A percentile compares a stretch with the other conserved stretches of the same genome.
Conservation (phyloP, 2,113 vertebrate species). For the Colaptes auratus region DNA sequence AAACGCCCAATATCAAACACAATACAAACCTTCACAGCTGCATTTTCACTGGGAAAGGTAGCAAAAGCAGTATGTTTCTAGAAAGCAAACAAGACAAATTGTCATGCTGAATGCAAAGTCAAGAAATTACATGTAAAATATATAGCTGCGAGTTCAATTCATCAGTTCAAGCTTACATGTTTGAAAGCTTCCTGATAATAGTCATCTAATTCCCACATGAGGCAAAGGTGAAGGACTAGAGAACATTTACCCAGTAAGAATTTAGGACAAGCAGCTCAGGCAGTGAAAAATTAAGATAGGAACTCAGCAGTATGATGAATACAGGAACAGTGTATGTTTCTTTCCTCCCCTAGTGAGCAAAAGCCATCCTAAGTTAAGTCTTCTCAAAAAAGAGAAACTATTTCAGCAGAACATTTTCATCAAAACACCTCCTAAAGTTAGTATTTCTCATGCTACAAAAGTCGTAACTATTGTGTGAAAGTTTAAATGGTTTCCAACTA, state of each 20-base stretch:
- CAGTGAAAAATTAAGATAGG: not conserved
- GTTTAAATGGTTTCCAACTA: not conserved
- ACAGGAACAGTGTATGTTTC: not conserved
- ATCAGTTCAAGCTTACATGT: fast-evolving
- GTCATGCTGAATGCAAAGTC: not conserved
- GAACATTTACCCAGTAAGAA: not conserved
- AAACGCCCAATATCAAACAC: not conserved
- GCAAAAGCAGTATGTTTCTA: slow-evolving; percentile 97
- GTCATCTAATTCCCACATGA: fast-evolving
- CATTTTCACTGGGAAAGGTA: slow-evolving; percentile 85
- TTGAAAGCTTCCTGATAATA: not conserved
- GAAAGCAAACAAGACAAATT: slow-evolving; percentile 35
- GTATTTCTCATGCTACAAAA: not conserved
- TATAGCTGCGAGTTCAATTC: not conserved
- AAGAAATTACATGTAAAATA: not conserved
- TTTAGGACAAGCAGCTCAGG: not conserved
- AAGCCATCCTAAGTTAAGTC: not conserved
- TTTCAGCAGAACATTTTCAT: not conserved
- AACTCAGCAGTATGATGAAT: not conserved
- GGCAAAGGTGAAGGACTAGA: not conserved
- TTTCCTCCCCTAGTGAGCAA: not conserved
- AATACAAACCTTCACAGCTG: slow-evolving; percentile 85
- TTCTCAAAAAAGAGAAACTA: not conserved
- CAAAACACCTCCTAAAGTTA: not conserved
- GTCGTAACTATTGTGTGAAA: not conserved